A percentile compares a stretch with the other conserved stretches of the same genome.
Conservation (phyloP, 2,797 vertebrate species). For the Intellagama lesueurii region DNA sequence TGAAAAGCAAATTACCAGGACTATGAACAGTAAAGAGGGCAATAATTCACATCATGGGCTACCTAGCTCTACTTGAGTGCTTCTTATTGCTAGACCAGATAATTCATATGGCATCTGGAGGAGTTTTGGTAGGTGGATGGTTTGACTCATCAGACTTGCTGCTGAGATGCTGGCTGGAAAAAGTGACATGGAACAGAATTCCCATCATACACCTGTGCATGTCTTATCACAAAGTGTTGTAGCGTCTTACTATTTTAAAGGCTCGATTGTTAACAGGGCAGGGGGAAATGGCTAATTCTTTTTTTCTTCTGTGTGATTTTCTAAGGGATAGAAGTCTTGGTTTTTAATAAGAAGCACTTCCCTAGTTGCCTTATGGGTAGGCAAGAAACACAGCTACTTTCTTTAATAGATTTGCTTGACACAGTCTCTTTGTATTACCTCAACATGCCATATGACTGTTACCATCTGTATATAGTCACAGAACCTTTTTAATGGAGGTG, state of each 20-base stretch:
- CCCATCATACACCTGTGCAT: background rate
- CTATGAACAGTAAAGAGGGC: background rate
- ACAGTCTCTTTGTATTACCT: conserved; percentile 22
- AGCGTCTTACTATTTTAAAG: conserved; percentile 18
- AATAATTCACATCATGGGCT: background rate
- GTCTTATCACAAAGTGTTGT: background rate
- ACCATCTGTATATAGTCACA: conserved; percentile 1
- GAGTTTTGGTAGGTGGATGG: background rate
- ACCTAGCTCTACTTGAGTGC: background rate
- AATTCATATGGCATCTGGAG: background rate
- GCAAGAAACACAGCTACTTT: conserved; percentile 9
- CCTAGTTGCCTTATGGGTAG: background rate
- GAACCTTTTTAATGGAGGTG: background rate
- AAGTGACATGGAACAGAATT: background rate
- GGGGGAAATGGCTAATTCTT: background rate
- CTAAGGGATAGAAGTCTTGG: background rate
- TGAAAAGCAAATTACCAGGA: background rate
- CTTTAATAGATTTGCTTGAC: background rate
- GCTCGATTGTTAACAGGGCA: background rate
- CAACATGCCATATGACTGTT: conserved; percentile 28
- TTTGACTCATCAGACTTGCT: conserved; percentile 7
- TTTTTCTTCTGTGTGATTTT: background rate
- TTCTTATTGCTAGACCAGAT: conserved; percentile 5
- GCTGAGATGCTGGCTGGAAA: conserved; percentile 23
- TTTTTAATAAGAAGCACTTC: conserved; percentile 22